Conservation (phyloP, 2,888 invertebrate species). For the Cephus sareptanus region DNA sequence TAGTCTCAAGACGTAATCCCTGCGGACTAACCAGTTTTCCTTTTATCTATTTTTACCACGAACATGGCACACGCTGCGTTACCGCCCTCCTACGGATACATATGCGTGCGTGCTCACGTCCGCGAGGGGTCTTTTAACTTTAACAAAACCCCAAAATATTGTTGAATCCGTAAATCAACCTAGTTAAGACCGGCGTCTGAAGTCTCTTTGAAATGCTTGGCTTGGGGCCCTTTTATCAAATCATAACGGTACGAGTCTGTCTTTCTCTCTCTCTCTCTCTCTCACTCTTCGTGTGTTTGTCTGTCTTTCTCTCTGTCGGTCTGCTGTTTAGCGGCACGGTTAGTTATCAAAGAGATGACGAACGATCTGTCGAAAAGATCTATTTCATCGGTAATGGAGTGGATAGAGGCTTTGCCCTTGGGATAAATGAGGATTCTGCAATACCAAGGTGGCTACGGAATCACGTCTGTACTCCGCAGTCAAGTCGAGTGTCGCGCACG, state of each 20-base stretch:
- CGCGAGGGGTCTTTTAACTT: conserved; percentile 5
- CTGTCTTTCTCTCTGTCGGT: neutral
- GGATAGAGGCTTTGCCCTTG: neutral
- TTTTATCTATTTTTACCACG: conserved; percentile 23
- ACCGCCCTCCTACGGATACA: neutral
- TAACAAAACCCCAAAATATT: conserved; percentile 24
- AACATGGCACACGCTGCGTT: conserved; percentile 1
- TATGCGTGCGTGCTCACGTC: neutral
- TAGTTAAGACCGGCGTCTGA: conserved; percentile 12
- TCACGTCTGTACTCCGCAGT: neutral
- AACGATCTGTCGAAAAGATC: conserved; percentile 4
- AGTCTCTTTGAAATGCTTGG: conserved; percentile 14
- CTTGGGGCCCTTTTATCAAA: conserved; percentile 19
- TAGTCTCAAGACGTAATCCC: conserved; percentile 14
- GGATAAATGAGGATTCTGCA: neutral
- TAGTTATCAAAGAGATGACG: conserved; percentile 5
- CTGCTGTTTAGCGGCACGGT: conserved; percentile 1
- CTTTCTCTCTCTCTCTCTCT: neutral
- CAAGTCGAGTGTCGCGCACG: neutral
- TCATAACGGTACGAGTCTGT: conserved; percentile 10
- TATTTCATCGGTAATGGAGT: conserved; percentile 6
- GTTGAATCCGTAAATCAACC: conserved; percentile 22
- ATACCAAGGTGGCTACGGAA: neutral
- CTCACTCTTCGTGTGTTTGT: too few relatives aligned
- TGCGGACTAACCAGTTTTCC: conserved; percentile 16